Percentiles rank a stretch among this genome's conserved stretches.
Conservation (phyloP, 2,797 vertebrate species). For the Chaenodraco wilsoni region DNA sequence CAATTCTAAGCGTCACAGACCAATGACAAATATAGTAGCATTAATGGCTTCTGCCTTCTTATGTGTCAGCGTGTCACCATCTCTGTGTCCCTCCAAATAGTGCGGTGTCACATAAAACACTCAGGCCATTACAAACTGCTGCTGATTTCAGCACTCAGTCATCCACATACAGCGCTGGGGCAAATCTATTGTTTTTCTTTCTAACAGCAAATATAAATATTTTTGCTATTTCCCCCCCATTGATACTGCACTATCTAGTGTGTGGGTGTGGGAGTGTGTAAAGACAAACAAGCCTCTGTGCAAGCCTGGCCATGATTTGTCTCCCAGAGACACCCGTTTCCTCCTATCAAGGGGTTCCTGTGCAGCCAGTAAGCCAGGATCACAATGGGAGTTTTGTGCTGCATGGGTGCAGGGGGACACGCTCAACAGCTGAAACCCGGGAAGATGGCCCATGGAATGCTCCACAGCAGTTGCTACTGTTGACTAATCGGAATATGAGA, state of each 20-base stretch:
- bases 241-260: conserved; percentile 22
- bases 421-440: conserved; percentile 95
- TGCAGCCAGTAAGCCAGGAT: conserved; percentile 84
- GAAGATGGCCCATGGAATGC: conserved; percentile 98
- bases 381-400: conserved; percentile 96
- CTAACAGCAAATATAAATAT: conserved; percentile 22
- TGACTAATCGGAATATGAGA: conserved; percentile 99
- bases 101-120: conserved; percentile 81
- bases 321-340: conserved; percentile 85
- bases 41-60: conserved; percentile 87
- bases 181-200: conserved; percentile 22
- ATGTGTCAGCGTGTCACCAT: conserved; percentile 86
- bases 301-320: conserved; percentile 82
- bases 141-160: conserved; percentile 41
- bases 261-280: conserved; percentile 47
- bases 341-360: conserved; percentile 85
- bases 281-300: conserved; percentile 81
- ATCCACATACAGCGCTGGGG: conserved; percentile 8
- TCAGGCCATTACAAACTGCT: conserved; percentile 73
- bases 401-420: conserved; percentile 86
- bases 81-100: conserved; percentile 81
- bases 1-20: conserved; percentile 80
- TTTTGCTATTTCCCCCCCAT: conserved; percentile 14
- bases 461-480: conserved; percentile 96
- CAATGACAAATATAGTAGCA: conserved; percentile 94